These are phyloP conservation scores for Anoura caudifer DNA, from an alignment of 2,113 vertebrate genomes.

Conservation along the genomic window DNA sequence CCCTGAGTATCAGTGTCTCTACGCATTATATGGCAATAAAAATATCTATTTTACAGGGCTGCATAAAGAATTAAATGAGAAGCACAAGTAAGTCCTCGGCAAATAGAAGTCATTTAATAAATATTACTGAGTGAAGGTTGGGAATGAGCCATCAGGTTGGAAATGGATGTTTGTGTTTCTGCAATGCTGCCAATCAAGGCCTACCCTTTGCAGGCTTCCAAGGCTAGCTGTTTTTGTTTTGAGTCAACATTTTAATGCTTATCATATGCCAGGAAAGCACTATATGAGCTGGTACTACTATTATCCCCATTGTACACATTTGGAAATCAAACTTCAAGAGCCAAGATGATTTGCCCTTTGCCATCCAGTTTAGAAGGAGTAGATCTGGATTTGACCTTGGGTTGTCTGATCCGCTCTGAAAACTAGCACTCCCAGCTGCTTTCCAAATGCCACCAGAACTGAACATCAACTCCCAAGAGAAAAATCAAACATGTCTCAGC, in stretches of 20 bases:
- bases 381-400: not conserved
- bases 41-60: not conserved
- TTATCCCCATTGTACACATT: not conserved
- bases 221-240: not conserved
- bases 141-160: not conserved
- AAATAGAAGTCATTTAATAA: not conserved
- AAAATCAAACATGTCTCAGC: slow-evolving; percentile 30
- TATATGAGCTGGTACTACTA: not conserved
- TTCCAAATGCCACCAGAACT: not conserved
- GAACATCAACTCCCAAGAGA: not conserved
- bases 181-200: not conserved
- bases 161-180: not conserved
- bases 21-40: not conserved
- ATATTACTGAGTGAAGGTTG: not conserved
- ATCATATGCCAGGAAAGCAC: not conserved
- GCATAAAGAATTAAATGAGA: not conserved
- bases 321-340: not conserved
- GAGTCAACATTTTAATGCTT: not conserved
- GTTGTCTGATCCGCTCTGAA: not conserved
- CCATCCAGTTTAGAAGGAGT: not conserved
- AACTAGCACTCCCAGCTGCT: not conserved
- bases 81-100: not conserved
- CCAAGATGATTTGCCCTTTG: not conserved
- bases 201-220: not conserved
- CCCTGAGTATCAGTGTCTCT: not conserved